Evolutionary conservation across 1,140 invertebrate genomes (phyloP), one percentile per base, ranked within the genome.

Genomic region (Brachionus koreanus): DNA sequence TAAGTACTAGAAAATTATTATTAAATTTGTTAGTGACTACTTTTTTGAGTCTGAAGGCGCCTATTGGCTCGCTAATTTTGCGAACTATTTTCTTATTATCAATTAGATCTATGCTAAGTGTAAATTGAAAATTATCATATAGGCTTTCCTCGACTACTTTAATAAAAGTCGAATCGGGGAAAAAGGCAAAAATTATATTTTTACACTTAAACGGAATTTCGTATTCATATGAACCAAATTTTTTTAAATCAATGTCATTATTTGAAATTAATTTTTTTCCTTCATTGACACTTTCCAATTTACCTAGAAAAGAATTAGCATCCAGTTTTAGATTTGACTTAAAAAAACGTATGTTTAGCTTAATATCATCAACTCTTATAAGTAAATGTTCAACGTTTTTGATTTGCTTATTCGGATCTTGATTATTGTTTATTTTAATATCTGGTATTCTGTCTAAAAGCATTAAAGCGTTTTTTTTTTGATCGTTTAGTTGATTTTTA

Each of bases 171-270:
- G 5, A 19, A 37, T 79, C 57, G 2, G 76, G 49, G 13, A 79
- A 65, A 57, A 79, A 39, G 3, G n/a, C 39, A 9, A 79, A 4
- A 19, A 61, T 25, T 9, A 65, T 65, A 25, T 79, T 79, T 79
- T 65, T 57, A 65, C 49, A 57, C 61, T 65, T 79, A 33, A 65
- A 79, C 0, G 76, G 76, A 23, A 79, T 57, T 61, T 79, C 61
- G 49, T 79, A 79, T 19, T 57, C 35, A 79, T 61, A 37, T 12
- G 49, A 33, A 3, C 5, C n/a, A 19, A 10, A 42, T 43, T 79
- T 79, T 39, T 61, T 79, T 0, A 35, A 57, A 37, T 79, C 49
- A 52, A 49, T 77, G 13, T 39, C 12, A 69, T 42, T 16, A 12
- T 37, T 13, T 7, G 65, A 69, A 4, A 35, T n/a, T 1, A 69